Conservation (phyloP, 2,888 invertebrate species). For the Agelastica alni region DNA sequence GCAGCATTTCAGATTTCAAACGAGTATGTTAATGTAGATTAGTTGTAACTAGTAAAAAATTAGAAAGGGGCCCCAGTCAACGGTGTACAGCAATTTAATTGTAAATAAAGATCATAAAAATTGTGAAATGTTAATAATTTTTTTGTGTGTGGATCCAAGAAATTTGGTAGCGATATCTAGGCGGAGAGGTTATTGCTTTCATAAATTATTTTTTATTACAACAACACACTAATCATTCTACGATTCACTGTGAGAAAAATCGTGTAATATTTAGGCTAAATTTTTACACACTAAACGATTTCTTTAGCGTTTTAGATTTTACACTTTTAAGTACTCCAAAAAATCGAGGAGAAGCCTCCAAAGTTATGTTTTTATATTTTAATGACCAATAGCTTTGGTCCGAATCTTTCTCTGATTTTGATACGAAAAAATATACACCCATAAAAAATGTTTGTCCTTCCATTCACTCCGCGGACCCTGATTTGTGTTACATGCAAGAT, state of each 20-base stretch:
- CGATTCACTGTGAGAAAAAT: not conserved
- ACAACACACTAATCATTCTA: not conserved
- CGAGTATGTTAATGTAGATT: conserved; percentile 24
- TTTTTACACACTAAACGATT: too few species aligned
- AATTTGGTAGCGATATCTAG: conserved; percentile 9
- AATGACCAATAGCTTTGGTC: too few species aligned
- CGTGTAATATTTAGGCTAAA: too few species aligned
- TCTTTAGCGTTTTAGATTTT: too few species aligned
- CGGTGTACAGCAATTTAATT: conserved; percentile 22
- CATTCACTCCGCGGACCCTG: too few species aligned
- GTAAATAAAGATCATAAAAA: conserved; percentile 24
- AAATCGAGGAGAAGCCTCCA: too few species aligned
- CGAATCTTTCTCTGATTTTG: too few species aligned
- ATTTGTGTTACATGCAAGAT: too few species aligned
- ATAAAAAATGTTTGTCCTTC: too few species aligned
- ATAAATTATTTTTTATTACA: conserved; percentile 16
- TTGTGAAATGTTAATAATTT: conserved; percentile 23
- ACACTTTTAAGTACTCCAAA: too few species aligned
- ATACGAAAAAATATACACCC: too few species aligned
- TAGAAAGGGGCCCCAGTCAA: conserved; percentile 19
- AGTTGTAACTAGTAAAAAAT: conserved; percentile 23
- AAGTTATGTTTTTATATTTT: too few species aligned
- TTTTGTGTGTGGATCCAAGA: conserved; percentile 9
- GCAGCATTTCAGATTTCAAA: conserved; percentile 15
- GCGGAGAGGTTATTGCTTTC: conserved; percentile 20